Evolutionary conservation across 2,113 vertebrate genomes (phyloP).

Genomic region (Amazona vittata): DNA sequence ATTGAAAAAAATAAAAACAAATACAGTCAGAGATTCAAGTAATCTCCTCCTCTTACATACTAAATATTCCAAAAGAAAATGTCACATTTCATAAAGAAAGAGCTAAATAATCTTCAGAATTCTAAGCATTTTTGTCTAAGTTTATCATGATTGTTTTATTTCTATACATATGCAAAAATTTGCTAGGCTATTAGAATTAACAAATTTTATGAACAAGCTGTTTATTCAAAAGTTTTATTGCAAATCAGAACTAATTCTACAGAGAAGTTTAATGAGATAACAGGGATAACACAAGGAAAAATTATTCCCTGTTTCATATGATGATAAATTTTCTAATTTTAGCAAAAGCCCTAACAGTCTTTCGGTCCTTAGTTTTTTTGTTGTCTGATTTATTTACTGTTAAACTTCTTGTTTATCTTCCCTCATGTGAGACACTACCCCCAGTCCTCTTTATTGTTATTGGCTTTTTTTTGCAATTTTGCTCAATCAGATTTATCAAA

Average conservation of each 20-base stretch:
- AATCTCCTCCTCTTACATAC: neutral
- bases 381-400: neutral
- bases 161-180: neutral
- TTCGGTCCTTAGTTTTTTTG: neutral
- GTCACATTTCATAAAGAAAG: neutral
- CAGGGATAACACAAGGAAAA: neutral
- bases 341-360: neutral
- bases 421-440: neutral
- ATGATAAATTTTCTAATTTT: neutral
- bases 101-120: neutral
- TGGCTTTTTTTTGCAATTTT: neutral
- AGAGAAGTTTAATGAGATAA: neutral
- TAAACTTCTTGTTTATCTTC: neutral
- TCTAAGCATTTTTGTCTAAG: neutral
- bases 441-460: neutral
- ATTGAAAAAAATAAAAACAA: neutral
- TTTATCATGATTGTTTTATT: neutral
- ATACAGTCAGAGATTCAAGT: neutral
- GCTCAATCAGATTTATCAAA: neutral
- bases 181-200: neutral
- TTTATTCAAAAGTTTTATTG: neutral
- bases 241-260: neutral
- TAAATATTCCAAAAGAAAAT: neutral
- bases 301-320: neutral
- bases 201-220: neutral